A percentile compares a stretch with the other conserved stretches of the same genome.
phyloP scores from a whole-genome alignment of 1,140 invertebrate species.

The Drosophila insularis region DNA sequence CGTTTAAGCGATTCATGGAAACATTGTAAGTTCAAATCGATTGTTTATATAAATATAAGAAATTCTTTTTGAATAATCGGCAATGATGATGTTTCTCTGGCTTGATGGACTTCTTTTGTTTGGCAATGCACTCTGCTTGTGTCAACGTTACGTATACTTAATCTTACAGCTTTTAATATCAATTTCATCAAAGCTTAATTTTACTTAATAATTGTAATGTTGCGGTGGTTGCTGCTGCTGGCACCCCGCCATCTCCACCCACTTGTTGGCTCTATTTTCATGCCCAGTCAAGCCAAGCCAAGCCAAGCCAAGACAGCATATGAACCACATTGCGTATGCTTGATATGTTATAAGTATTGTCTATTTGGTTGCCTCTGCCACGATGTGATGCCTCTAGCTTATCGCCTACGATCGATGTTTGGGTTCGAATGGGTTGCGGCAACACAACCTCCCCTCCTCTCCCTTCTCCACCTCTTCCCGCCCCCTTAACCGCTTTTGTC shows the following conservation, averaged over 20 bases:
- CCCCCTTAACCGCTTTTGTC: constrained; percentile 3
- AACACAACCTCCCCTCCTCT: constrained; percentile 30
- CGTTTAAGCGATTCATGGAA: too few relatives aligned
- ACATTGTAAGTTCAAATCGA: too few relatives aligned
- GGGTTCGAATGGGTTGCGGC: constrained; percentile 22
- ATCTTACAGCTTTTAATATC: not conserved
- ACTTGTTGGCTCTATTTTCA: not conserved
- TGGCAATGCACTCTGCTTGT: not conserved
- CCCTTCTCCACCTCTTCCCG: constrained; percentile 1
- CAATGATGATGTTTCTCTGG: not conserved
- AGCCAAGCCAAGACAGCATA: not conserved
- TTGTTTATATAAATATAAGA: too few relatives aligned
- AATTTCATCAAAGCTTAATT: constrained; percentile 5
- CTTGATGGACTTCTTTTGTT: not conserved
- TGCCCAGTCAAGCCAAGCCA: not conserved
- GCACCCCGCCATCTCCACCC: not conserved
- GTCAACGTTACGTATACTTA: not conserved
- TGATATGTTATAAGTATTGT: constrained; percentile 56
- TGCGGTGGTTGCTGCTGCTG: not conserved
- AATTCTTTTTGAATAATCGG: too few relatives aligned
- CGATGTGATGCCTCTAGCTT: constrained; percentile 33
- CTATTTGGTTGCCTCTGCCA: constrained; percentile 4
- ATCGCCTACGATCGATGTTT: constrained; percentile 49
- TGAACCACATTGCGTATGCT: constrained; percentile 67
- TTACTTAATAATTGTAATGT: constrained; percentile 4